Conservation (phyloP, 2,797 vertebrate genomes). For the Sphenodon punctatus region DNA sequence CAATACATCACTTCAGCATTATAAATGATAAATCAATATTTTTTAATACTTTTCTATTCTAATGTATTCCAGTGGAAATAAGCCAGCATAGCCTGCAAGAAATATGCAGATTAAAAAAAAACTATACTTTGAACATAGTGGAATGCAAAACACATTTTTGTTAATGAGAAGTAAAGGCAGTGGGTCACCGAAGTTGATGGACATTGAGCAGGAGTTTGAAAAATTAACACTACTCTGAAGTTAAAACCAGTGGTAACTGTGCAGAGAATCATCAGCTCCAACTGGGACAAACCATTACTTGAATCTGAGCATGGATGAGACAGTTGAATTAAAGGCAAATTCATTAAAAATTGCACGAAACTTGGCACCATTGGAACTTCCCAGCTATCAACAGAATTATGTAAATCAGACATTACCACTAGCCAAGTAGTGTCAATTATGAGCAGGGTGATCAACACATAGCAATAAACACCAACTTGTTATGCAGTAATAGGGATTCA, state of each 20-base stretch:
- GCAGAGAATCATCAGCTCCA: slow-evolving; percentile 33
- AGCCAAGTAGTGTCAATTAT: slow-evolving; percentile 1
- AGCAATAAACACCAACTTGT: slow-evolving; percentile 27
- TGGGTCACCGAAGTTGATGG: slow-evolving; percentile 38
- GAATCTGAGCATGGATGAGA: slow-evolving; percentile 49
- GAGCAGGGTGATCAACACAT: no score
- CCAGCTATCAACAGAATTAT: slow-evolving; percentile 43
- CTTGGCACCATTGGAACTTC: background rate
- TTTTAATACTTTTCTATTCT: slow-evolving; percentile 83
- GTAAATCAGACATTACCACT: background rate
- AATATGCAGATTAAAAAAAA: slow-evolving; percentile 73
- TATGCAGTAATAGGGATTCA: no score
- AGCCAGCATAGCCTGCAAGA: slow-evolving; percentile 65
- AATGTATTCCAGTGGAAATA: slow-evolving; percentile 76
- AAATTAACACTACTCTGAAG: slow-evolving; percentile 46
- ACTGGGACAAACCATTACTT: slow-evolving; percentile 50
- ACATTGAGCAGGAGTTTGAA: slow-evolving; percentile 37
- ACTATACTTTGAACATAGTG: slow-evolving; percentile 48
- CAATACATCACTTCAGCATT: slow-evolving; percentile 83
- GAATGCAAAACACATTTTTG: slow-evolving; percentile 56
- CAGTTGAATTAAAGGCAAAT: slow-evolving; percentile 50
- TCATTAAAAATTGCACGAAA: slow-evolving; percentile 49
- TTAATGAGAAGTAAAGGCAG: slow-evolving; percentile 24
- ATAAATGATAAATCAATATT: slow-evolving; percentile 90
- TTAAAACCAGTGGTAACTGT: slow-evolving; percentile 30